Conservation (phyloP, 2,113 vertebrate species). For the Notothenia rossii region DNA sequence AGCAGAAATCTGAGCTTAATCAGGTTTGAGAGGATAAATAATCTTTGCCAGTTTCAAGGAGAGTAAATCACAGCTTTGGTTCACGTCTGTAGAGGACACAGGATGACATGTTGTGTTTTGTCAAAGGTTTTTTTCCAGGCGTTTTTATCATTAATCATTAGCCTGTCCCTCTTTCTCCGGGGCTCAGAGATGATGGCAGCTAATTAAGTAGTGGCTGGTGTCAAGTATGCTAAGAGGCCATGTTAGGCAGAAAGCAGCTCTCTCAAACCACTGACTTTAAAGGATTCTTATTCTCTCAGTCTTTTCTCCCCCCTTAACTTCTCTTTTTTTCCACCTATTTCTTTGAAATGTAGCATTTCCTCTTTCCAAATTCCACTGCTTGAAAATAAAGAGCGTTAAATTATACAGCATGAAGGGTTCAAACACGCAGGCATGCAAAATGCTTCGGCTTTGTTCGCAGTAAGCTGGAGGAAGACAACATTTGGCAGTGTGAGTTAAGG, state of each 20-base stretch:
- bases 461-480: slow-evolving; percentile 48
- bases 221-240: slow-evolving; percentile 75
- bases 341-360: slow-evolving; percentile 39
- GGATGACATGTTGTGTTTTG: slow-evolving; percentile 74
- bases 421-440: slow-evolving; percentile 51
- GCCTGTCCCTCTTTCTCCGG: slow-evolving; percentile 74
- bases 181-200: slow-evolving; percentile 76
- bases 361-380: slow-evolving; percentile 23
- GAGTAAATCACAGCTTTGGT: slow-evolving; percentile 56
- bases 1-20: slow-evolving; percentile 39
- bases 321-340: slow-evolving; percentile 8
- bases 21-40: slow-evolving; percentile 51
- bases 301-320: slow-evolving; percentile 23
- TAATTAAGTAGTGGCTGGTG: slow-evolving; percentile 84
- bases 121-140: slow-evolving; percentile 64
- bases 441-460: slow-evolving; percentile 52
- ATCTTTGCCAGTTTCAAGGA: slow-evolving; percentile 34
- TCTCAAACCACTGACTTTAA: slow-evolving; percentile 57
- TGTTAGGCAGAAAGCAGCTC: slow-evolving; percentile 59
- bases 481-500: slow-evolving; percentile 50
- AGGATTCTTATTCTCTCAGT: not conserved
- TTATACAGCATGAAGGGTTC: slow-evolving; percentile 45
- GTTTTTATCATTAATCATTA: slow-evolving; percentile 84
- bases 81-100: slow-evolving; percentile 56
- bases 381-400: slow-evolving; percentile 49